Percentiles rank a stretch among this genome's conserved stretches.
These are phyloP conservation scores for Drosophila helvetica DNA, from an alignment of 2,888 invertebrate species.

Conservation along the genomic window DNA sequence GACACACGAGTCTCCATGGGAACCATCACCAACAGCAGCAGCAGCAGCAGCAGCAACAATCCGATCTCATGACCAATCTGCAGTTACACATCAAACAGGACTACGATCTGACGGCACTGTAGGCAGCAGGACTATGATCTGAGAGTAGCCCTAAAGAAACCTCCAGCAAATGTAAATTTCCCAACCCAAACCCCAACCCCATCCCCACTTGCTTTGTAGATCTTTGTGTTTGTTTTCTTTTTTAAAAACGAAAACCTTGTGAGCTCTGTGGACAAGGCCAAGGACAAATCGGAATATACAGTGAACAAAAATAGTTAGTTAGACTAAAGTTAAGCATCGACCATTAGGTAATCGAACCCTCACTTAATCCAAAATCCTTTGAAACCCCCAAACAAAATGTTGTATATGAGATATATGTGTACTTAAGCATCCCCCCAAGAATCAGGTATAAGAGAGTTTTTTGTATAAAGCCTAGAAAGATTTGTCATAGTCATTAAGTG, in stretches of 20 bases:
- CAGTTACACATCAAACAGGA: constrained; percentile 90
- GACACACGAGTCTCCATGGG: constrained; percentile 57
- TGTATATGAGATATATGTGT: constrained; percentile 56
- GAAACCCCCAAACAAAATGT: constrained; percentile 12
- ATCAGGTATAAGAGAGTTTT: constrained; percentile 49
- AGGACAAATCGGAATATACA: constrained; percentile 82
- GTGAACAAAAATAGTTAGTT: constrained; percentile 81
- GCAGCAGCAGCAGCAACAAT: constrained; percentile 71
- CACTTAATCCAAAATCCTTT: constrained; percentile 11
- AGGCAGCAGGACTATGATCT: constrained; percentile 77
- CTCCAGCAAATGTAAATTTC: constrained; percentile 32
- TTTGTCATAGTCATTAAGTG: constrained; percentile 73
- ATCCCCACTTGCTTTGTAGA: constrained; percentile 29
- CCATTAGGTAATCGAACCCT: constrained; percentile 42
- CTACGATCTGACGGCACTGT: constrained; percentile 93
- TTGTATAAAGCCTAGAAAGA: constrained; percentile 74
- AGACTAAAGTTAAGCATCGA: constrained; percentile 53
- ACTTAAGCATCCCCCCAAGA: constrained; percentile 57
- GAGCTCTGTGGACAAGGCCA: constrained; percentile 34
- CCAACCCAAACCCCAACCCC: constrained; percentile 4
- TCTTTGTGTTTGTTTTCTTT: constrained; percentile 26
- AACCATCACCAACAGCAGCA: constrained; percentile 69
- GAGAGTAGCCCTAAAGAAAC: background rate
- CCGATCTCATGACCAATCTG: constrained; percentile 82
- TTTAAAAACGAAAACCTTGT: constrained; percentile 38